phyloP scores from a whole-genome alignment of 1,140 invertebrate genomes.

The Theocolax elegans region DNA sequence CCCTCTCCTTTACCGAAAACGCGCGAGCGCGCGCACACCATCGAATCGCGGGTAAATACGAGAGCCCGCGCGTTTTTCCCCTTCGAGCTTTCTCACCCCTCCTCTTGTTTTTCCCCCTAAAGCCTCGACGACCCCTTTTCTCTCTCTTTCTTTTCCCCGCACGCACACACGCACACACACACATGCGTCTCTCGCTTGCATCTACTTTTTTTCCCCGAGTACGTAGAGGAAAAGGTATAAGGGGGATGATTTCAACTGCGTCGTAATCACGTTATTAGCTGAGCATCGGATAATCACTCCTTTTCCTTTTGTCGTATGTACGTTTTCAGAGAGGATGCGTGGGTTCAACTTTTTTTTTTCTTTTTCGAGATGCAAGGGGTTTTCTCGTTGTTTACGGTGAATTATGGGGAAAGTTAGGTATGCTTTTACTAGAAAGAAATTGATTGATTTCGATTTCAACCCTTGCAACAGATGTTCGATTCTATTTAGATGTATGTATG shows the following conservation, averaged over 20 bases:
- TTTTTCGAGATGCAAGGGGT: no score
- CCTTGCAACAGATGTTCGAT: slow-evolving; percentile 5
- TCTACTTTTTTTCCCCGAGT: no score
- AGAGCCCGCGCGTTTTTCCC: neutral
- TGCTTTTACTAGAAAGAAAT: neutral
- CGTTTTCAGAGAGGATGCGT: neutral
- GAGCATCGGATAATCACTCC: slow-evolving; percentile 22
- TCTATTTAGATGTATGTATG: no score
- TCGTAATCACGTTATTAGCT: slow-evolving; percentile 38
- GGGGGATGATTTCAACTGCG: slow-evolving; percentile 32
- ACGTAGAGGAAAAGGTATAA: neutral
- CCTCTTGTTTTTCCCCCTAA: neutral
- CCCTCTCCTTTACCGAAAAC: slow-evolving; percentile 6
- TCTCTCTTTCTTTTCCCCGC: no score
- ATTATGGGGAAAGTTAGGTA: no score
- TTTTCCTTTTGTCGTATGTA: neutral
- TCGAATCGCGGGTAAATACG: neutral
- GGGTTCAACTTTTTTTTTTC: no score
- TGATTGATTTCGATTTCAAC: neutral
- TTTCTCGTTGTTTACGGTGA: no score
- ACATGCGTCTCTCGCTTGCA: no score
- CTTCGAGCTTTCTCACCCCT: neutral
- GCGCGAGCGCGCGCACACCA: neutral
- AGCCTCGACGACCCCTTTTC: neutral
- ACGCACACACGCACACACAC: neutral